Percentiles rank a stretch among this genome's conserved stretches.
phyloP scores from a whole-genome alignment of 2,797 vertebrate species.

The Chromobotia macracanthus region DNA sequence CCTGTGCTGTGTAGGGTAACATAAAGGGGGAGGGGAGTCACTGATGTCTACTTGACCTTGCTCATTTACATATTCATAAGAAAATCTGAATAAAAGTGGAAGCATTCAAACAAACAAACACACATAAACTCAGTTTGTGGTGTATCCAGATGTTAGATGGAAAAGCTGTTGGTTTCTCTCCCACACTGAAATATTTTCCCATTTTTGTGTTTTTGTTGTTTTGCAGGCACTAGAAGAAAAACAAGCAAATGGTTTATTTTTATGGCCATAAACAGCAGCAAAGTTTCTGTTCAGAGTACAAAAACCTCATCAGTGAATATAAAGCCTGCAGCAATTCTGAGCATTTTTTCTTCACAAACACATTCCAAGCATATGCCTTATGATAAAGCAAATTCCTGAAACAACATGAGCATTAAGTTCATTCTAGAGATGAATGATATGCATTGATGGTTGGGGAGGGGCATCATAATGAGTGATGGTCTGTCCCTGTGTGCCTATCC shows the following conservation, averaged over 20 bases:
- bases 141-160: constrained; percentile 67
- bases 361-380: constrained; percentile 29
- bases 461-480: background rate
- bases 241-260: constrained; percentile 39
- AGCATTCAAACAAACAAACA: constrained; percentile 59
- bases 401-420: background rate
- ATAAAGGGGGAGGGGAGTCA: constrained; percentile 63
- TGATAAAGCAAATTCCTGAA: constrained; percentile 15
- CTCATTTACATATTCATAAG: constrained; percentile 78
- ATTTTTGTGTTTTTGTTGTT: constrained; percentile 37
- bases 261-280: constrained; percentile 39
- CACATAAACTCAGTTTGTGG: constrained; percentile 58
- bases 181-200: constrained; percentile 32
- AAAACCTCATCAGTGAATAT: constrained; percentile 32
- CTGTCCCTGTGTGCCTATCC: background rate
- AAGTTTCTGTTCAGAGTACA: constrained; percentile 5
- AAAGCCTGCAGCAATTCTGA: constrained; percentile 16
- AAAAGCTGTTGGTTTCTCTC: constrained; percentile 53
- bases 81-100: constrained; percentile 61
- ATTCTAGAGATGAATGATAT: background rate
- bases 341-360: background rate
- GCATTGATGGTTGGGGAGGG: background rate
- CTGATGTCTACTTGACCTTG: constrained; percentile 75
- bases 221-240: constrained; percentile 18
- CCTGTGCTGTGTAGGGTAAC: constrained; percentile 20